Evolutionary conservation across 2,797 vertebrate species (phyloP), one percentile per base, ranked within the genome.

Genomic region (Myripristis jacobus): DNA sequence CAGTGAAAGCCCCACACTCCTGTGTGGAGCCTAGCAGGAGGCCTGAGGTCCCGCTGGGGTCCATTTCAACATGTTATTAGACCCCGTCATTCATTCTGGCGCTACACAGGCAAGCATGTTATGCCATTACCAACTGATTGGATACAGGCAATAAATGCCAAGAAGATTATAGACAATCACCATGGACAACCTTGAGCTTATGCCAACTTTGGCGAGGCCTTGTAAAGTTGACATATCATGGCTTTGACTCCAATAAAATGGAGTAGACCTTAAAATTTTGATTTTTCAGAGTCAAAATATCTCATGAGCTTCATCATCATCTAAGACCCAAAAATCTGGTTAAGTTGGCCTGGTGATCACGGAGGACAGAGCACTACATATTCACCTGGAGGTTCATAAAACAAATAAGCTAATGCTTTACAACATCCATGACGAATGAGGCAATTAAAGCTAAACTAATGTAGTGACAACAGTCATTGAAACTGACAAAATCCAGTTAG

Each of bases 41-140:
- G 86, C 52, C 60, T 24, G 0, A 47, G 29, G 41, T 69, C 82
- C 77, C 44, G 73, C 87, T 83, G 81, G 66, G 82, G 83, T 82
- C 72, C 54, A 86, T 87, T 91, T 88, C 78, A 87, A 53, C n/a
- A 9, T 44, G 69, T 87, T 85, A 79, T 84, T 82, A 82, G 81
- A 86, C 75, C 68, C 69, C 16, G 71, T 79, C 75, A 80, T 72
- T 87, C 84, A 87, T 55, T 71, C 44, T n/a, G 47, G n/a, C 21
- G 24, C 51, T 24, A 48, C 52, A 73, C 75, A 81, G 78, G 74
- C 77, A 67, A n/a, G 66, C 61, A 58, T 46, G 66, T 58, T 55
- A 57, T 51, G 73, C 68, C 52, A 76, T 76, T 63, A 62, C 64
- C 72, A 81, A 75, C 62, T 56, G 73, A 88, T 82, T 85, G 7